These are phyloP conservation scores for Malacosoma neustria DNA, from an alignment of 2,888 invertebrate genomes.

Conservation along the genomic window DNA sequence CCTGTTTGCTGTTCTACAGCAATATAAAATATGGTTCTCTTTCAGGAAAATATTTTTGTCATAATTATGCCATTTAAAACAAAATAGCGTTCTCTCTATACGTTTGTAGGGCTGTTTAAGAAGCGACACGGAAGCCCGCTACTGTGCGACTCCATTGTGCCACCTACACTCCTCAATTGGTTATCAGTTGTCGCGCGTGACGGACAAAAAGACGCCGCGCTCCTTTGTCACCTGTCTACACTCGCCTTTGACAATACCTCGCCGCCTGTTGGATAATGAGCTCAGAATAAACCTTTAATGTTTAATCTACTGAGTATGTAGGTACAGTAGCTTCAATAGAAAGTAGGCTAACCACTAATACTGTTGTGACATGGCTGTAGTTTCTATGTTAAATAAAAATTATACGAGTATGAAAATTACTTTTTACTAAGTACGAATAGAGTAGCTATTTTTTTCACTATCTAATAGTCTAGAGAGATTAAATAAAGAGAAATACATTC, in stretches of 20 bases:
- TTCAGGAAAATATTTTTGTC: too few species aligned
- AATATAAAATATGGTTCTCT: too few species aligned
- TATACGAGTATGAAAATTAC: conserved; percentile 8
- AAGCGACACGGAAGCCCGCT: conserved; percentile 61
- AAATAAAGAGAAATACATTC: too few species aligned
- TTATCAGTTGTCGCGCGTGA: conserved; percentile 50
- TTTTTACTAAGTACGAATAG: too few species aligned
- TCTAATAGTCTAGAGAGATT: too few species aligned
- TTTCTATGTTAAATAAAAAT: not conserved
- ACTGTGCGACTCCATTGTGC: conserved; percentile 59
- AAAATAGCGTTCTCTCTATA: conserved; percentile 15
- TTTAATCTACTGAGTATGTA: conserved; percentile 9
- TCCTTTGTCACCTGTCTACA: conserved; percentile 46
- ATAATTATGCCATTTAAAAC: not conserved
- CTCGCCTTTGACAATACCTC: conserved; percentile 20
- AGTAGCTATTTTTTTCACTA: too few species aligned
- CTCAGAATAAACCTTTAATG: conserved; percentile 11
- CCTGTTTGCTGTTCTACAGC: too few species aligned
- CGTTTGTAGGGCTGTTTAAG: conserved; percentile 23
- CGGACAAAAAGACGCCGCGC: conserved; percentile 42
- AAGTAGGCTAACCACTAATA: conserved; percentile 2
- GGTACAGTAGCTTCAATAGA: conserved; percentile 6
- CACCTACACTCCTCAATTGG: conserved; percentile 33
- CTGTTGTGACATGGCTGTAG: not conserved
- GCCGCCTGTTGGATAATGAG: conserved; percentile 16